phyloP scores from a whole-genome alignment of 2,797 vertebrate species.

The Loriculus beryllinus region DNA sequence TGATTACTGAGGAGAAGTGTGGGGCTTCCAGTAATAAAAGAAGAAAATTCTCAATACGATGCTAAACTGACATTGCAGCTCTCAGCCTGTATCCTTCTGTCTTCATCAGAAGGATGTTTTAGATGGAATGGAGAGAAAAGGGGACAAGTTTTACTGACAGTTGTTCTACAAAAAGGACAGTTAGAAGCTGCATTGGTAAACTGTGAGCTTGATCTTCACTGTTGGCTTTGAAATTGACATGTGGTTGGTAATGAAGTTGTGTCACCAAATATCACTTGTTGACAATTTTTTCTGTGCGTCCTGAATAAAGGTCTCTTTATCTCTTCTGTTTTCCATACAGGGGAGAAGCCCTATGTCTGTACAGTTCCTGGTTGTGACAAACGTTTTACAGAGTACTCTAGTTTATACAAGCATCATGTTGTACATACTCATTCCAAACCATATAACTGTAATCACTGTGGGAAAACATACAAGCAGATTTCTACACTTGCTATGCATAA shows the following conservation, averaged over 20 bases:
- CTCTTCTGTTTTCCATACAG: constrained; percentile 66
- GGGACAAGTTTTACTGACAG: neutral
- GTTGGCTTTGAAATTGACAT: neutral
- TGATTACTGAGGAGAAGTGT: neutral
- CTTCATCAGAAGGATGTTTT: neutral
- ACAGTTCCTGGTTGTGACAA: constrained; percentile 98
- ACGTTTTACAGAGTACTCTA: constrained; percentile 99
- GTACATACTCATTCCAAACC: constrained; percentile 99
- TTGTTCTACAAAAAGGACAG: neutral
- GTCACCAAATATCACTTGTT: neutral
- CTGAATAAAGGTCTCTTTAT: neutral
- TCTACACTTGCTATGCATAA: constrained; percentile 99
- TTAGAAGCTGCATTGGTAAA: neutral
- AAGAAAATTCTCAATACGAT: neutral
- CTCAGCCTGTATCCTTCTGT: neutral
- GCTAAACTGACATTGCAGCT: neutral
- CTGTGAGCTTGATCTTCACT: neutral
- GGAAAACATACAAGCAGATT: constrained; percentile 99
- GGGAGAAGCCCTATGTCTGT: constrained; percentile 98
- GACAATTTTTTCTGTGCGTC: neutral
- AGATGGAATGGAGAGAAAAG: neutral
- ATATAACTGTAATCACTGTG: constrained; percentile 98
- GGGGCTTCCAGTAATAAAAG: neutral
- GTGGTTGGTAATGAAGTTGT: neutral
- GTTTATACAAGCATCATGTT: constrained; percentile 98